phyloP scores from a whole-genome alignment of 2,113 vertebrate genomes.

The Ceyx cyanopectus region DNA sequence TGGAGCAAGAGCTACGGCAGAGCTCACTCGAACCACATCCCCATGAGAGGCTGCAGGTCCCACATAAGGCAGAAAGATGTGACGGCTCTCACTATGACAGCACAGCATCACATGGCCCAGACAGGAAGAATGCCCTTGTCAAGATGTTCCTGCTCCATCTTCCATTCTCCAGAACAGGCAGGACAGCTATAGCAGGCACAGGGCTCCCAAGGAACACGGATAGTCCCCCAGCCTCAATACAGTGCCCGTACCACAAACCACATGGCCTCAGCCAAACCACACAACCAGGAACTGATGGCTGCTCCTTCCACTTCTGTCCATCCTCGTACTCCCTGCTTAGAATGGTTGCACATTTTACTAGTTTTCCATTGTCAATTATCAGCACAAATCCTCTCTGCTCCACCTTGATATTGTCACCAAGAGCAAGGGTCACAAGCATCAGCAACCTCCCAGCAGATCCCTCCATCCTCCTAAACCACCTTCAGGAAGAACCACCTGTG shows the following conservation, averaged over 20 bases:
- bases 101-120: accelerated
- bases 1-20: neutral
- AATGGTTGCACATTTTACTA: neutral
- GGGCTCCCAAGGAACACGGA: neutral
- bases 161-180: neutral
- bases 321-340: accelerated
- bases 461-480: neutral
- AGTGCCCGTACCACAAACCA: accelerated
- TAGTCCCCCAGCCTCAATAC: neutral
- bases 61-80: neutral
- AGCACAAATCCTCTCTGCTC: neutral
- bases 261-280: neutral
- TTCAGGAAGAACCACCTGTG: neutral
- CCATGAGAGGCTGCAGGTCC: neutral
- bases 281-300: neutral
- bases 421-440: neutral
- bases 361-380: neutral
- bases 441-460: neutral
- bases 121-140: neutral
- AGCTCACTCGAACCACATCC: accelerated
- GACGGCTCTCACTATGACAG: accelerated
- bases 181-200: neutral
- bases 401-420: neutral
- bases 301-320: neutral
- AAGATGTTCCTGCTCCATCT: neutral